Evolutionary conservation across 2,888 invertebrate genomes (phyloP).

Genomic region (Balanococcus diminutus): DNA sequence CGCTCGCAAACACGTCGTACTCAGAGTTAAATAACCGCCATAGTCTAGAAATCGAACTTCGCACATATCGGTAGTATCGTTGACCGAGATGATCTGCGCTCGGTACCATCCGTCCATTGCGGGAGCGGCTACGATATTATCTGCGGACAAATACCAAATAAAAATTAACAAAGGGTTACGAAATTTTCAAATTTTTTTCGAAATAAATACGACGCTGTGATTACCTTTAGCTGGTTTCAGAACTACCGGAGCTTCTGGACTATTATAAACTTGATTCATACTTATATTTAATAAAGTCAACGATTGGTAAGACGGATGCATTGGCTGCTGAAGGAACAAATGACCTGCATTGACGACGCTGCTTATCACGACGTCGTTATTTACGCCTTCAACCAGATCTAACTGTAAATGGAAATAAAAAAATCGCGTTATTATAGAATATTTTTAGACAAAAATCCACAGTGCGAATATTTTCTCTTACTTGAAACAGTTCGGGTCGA

Average conservation of each 20-base stretch:
- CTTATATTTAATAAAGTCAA: slow-evolving; percentile 79
- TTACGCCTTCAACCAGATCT: slow-evolving; percentile 86
- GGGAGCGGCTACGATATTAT: slow-evolving; percentile 87
- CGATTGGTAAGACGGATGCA: slow-evolving; percentile 90
- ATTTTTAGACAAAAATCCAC: neutral
- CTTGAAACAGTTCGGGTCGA: slow-evolving; percentile 63
- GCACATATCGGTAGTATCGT: slow-evolving; percentile 73
- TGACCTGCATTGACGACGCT: slow-evolving; percentile 85
- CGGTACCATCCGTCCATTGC: slow-evolving; percentile 88
- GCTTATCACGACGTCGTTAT: slow-evolving; percentile 90
- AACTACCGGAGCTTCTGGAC: slow-evolving; percentile 77
- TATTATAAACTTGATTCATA: slow-evolving; percentile 83
- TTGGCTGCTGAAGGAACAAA: slow-evolving; percentile 92
- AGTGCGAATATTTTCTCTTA: slow-evolving; percentile 57
- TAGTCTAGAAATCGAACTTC: slow-evolving; percentile 91
- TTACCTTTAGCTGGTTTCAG: slow-evolving; percentile 80
- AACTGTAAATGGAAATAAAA: slow-evolving; percentile 69
- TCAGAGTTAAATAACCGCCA: slow-evolving; percentile 87
- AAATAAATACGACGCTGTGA: slow-evolving; percentile 58
- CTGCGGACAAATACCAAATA: slow-evolving; percentile 67
- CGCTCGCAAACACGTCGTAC: slow-evolving; percentile 80
- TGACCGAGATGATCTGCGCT: slow-evolving; percentile 76
- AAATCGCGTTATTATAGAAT: slow-evolving; percentile 1
- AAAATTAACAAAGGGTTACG: too few species aligned
- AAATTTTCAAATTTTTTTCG: neutral